A percentile compares a stretch with the other conserved stretches of the same genome.
phyloP scores from a whole-genome alignment of 2,797 vertebrate species.

The Morus bassanus region DNA sequence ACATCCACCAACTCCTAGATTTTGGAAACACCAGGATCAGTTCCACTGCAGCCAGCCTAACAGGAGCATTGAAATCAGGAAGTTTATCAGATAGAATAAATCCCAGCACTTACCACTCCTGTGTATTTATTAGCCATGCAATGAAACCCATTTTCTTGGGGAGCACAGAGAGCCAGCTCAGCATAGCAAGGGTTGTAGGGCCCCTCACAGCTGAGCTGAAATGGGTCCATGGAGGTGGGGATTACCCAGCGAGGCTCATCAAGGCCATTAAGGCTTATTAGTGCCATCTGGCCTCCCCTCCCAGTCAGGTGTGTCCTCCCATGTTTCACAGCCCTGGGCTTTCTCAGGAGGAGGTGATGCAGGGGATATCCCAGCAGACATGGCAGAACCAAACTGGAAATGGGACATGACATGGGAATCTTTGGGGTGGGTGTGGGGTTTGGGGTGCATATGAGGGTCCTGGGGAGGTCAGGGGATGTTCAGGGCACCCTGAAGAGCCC shows the following conservation, averaged over 20 bases:
- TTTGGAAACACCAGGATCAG: neutral
- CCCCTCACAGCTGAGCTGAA: neutral
- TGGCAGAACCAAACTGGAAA: neutral
- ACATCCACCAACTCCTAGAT: accelerated
- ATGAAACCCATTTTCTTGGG: neutral
- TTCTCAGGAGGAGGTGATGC: neutral
- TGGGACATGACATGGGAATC: neutral
- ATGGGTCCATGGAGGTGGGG: accelerated
- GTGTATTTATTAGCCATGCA: accelerated
- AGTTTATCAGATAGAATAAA: neutral
- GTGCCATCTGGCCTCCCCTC: neutral
- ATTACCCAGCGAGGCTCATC: neutral
- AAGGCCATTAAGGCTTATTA: neutral
- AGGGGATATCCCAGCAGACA: neutral
- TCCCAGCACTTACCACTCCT: neutral
- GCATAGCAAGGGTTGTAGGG: accelerated
- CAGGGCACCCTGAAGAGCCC: neutral
- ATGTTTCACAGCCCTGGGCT: accelerated
- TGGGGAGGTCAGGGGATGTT: neutral
- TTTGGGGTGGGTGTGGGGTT: too few relatives aligned
- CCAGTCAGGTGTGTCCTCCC: neutral
- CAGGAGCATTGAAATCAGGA: neutral
- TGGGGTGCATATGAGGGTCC: neutral
- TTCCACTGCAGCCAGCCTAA: neutral
- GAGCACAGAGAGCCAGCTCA: neutral